A percentile compares a stretch with the other conserved stretches of the same genome.
These are phyloP conservation scores for Drosophila formosana DNA, from an alignment of 2,888 invertebrate species.

Conservation along the genomic window DNA sequence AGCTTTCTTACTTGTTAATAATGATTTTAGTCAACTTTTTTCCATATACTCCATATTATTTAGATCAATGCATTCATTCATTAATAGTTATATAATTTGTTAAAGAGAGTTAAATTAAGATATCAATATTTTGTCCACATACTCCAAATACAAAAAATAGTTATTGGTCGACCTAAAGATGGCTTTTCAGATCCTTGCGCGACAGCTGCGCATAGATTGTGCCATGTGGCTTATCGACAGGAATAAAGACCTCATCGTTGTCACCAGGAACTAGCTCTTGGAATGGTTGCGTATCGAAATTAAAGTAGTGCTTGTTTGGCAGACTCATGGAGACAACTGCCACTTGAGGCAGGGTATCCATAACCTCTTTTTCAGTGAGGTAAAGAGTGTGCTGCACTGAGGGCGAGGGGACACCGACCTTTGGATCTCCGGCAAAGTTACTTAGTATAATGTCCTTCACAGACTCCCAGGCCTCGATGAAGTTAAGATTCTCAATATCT, in stretches of 20 bases:
- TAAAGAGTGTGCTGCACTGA: conserved; percentile 93
- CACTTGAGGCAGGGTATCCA: conserved; percentile 90
- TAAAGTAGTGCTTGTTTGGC: conserved; percentile 93
- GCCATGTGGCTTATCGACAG: conserved; percentile 92
- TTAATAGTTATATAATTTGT: too few species aligned
- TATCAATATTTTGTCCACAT: too few species aligned
- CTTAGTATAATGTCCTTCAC: conserved; percentile 90
- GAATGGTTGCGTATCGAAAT: conserved; percentile 91
- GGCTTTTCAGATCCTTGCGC: conserved; percentile 84
- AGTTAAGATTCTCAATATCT: conserved; percentile 88
- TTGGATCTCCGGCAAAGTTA: conserved; percentile 91
- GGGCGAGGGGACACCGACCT: conserved; percentile 90
- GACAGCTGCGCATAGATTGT: conserved; percentile 91
- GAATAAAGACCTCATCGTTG: conserved; percentile 90
- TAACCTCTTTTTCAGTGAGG: conserved; percentile 89
- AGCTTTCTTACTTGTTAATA: too few species aligned
- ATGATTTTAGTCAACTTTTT: too few species aligned
- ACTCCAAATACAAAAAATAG: neutral
- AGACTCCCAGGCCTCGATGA: conserved; percentile 89
- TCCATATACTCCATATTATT: too few species aligned
- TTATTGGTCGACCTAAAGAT: conserved; percentile 59
- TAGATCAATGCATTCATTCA: too few species aligned
- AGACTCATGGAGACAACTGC: conserved; percentile 90
- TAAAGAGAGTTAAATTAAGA: too few species aligned
- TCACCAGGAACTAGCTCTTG: conserved; percentile 88